Conservation (phyloP, 2,797 vertebrate genomes). For the Buphagus erythrorhynchus region DNA sequence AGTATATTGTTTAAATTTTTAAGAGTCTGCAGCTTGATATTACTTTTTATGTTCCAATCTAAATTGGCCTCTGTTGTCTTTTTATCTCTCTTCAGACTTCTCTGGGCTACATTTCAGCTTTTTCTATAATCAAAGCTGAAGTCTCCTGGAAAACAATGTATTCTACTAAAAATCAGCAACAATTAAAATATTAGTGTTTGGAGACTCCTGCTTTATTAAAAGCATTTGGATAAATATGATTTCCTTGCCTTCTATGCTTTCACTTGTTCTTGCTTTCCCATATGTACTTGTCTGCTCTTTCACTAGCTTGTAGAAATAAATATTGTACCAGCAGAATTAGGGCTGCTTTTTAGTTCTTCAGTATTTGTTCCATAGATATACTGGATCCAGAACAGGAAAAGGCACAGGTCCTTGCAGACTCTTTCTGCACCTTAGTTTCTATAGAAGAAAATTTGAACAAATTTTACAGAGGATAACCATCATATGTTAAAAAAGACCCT, state of each 20-base stretch:
- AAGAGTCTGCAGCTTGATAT: background rate
- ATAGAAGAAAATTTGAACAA: background rate
- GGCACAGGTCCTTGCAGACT: background rate
- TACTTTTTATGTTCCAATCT: conserved; percentile 1
- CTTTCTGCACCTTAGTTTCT: background rate
- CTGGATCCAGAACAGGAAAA: background rate
- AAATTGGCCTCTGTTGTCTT: background rate
- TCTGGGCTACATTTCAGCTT: background rate
- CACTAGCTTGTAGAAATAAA: background rate
- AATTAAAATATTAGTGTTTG: background rate
- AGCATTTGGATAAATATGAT: background rate
- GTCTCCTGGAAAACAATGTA: background rate
- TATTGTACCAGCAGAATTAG: background rate
- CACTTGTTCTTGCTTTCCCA: background rate
- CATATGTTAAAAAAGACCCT: background rate
- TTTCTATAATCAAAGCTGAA: background rate
- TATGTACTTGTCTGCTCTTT: background rate
- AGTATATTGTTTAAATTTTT: conserved; percentile 19
- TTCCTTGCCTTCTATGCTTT: background rate
- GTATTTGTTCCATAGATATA: background rate
- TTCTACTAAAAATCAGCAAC: background rate
- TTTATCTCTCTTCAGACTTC: background rate
- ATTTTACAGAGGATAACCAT: fast-evolving
- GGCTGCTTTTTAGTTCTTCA: background rate
- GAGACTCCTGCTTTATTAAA: background rate